A percentile compares a stretch with the other conserved stretches of the same genome.
phyloP scores from a whole-genome alignment of 2,888 invertebrate genomes.

The Chaitophorus viminalis region DNA sequence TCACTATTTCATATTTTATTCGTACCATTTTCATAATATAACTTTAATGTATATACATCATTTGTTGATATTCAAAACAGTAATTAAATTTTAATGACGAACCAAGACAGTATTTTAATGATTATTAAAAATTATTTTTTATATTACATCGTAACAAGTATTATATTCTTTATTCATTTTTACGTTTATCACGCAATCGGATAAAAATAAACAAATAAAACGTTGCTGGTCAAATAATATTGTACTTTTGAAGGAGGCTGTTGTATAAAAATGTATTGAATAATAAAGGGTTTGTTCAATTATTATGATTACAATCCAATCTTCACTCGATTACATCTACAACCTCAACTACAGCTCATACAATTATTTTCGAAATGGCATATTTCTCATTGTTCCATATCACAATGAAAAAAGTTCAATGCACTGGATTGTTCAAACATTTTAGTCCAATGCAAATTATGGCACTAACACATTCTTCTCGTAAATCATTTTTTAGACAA shows the following conservation, averaged over 20 bases:
- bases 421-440: conserved; percentile 41
- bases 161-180: neutral
- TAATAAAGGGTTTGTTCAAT: conserved; percentile 21
- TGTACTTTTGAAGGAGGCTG: neutral
- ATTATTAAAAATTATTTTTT: neutral
- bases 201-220: neutral
- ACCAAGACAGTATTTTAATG: neutral
- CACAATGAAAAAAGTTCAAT: conserved; percentile 56
- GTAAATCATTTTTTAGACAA: conserved; percentile 22
- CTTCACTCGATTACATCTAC: conserved; percentile 37
- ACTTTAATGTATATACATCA: neutral
- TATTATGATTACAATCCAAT: conserved; percentile 31
- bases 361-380: conserved; percentile 36
- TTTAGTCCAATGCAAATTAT: conserved; percentile 25
- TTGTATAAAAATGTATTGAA: neutral
- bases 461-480: conserved; percentile 9
- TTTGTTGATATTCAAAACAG: neutral
- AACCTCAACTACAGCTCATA: conserved; percentile 8
- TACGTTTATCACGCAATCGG: neutral
- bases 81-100: neutral
- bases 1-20: too few species aligned
- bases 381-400: conserved; percentile 52
- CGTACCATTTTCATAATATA: too few species aligned
- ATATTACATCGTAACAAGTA: neutral
- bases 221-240: neutral